Evolutionary conservation across 1,140 invertebrate species (phyloP).

Genomic region (Drosophila pallidifrons): DNA sequence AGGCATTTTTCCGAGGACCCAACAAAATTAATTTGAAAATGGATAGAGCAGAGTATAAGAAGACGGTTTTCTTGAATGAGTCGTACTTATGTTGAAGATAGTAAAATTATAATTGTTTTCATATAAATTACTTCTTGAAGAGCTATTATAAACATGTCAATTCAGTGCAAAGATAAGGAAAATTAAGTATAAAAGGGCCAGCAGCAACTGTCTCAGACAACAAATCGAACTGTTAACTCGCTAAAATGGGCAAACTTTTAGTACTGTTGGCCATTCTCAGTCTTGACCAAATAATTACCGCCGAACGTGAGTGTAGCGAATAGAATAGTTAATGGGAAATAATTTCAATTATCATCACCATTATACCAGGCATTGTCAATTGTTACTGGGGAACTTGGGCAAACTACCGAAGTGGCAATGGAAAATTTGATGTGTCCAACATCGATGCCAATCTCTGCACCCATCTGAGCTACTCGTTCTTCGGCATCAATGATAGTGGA

Average conservation of each 20-base stretch:
- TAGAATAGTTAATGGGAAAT: neutral
- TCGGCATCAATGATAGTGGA: conserved; percentile 86
- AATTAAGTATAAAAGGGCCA: conserved; percentile 49
- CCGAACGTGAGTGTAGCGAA: conserved; percentile 56
- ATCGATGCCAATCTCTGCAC: conserved; percentile 90
- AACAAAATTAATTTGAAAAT: no score
- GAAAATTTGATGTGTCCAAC: conserved; percentile 88
- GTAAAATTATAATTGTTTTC: conserved; percentile 4
- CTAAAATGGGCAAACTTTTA: conserved; percentile 64
- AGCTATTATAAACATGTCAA: conserved; percentile 48
- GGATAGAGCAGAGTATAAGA: neutral
- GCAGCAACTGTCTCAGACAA: neutral
- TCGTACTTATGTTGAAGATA: neutral
- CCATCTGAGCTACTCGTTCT: conserved; percentile 90
- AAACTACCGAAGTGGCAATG: conserved; percentile 88
- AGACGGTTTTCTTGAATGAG: neutral
- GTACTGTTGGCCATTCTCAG: conserved; percentile 47
- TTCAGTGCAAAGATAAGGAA: conserved; percentile 38
- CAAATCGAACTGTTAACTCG: conserved; percentile 9
- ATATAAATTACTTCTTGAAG: neutral
- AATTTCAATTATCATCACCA: neutral
- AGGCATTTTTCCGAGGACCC: no score
- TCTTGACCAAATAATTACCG: conserved; percentile 46
- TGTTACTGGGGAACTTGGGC: conserved; percentile 92
- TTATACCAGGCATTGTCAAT: conserved; percentile 85